A percentile compares a stretch with the other conserved stretches of the same genome.
phyloP scores from a whole-genome alignment of 2,113 vertebrate genomes.

The Siphamia tubifer region DNA sequence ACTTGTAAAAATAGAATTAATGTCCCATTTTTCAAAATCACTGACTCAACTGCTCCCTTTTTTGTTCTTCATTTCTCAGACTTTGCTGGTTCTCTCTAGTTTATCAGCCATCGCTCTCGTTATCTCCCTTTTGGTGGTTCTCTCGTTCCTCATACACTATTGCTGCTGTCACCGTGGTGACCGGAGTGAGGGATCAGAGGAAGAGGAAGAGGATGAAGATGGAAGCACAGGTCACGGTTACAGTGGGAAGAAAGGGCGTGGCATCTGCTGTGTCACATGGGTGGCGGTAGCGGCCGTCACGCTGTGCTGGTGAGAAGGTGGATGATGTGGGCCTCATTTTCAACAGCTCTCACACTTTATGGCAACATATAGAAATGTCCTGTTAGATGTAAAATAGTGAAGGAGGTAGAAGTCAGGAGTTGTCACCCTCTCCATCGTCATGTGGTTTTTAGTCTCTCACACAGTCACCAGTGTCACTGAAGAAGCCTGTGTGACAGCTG shows the following conservation, averaged over 20 bases:
- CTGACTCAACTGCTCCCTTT: conserved; percentile 14
- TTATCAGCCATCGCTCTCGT: conserved; percentile 86
- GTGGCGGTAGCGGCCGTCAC: conserved; percentile 88
- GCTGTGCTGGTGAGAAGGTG: conserved; percentile 85
- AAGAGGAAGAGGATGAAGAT: conserved; percentile 83
- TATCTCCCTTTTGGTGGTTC: conserved; percentile 86
- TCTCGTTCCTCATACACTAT: conserved; percentile 91
- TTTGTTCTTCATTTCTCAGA: conserved; percentile 69
- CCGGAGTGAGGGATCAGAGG: conserved; percentile 78
- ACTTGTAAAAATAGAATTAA: conserved; percentile 38
- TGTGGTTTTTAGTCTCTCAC: conserved; percentile 38
- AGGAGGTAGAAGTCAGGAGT: conserved; percentile 36
- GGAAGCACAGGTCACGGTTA: conserved; percentile 80
- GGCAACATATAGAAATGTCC: not conserved
- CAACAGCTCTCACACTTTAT: not conserved
- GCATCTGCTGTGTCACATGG: conserved; percentile 90
- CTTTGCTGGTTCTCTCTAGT: conserved; percentile 87
- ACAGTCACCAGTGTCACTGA: conserved; percentile 9
- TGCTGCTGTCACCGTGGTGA: conserved; percentile 85
- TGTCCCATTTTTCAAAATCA: conserved; percentile 26
- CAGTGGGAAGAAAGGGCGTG: conserved; percentile 80
- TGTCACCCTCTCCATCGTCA: conserved; percentile 25
- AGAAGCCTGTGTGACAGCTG: conserved; percentile 28
- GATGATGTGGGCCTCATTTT: not conserved
- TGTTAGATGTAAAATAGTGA: not conserved